Evolutionary conservation across 2,797 vertebrate genomes (phyloP).

Genomic region (Lepidocolaptes lacrymiger): DNA sequence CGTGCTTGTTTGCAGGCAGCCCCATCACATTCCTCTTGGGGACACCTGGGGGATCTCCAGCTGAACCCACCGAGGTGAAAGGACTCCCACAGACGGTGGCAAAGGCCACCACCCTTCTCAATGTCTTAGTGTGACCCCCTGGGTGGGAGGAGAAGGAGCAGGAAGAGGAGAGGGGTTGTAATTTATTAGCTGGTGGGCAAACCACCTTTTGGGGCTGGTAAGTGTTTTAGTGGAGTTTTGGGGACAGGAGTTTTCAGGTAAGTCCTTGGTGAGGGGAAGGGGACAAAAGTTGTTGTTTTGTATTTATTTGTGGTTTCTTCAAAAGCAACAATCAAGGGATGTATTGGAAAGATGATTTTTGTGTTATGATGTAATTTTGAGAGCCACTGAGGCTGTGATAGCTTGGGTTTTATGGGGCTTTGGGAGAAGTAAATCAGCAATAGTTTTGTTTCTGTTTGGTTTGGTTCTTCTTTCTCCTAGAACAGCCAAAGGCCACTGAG

Average conservation of each 20-base stretch:
- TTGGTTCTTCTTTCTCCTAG: fast-evolving
- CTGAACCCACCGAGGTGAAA: not conserved
- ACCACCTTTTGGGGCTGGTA: fast-evolving
- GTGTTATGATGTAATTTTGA: fast-evolving
- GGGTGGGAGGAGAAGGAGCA: not conserved
- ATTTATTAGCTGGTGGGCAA: fast-evolving
- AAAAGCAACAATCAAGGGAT: fast-evolving
- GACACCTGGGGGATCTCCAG: not conserved
- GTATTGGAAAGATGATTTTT: fast-evolving
- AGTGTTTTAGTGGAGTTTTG: fast-evolving
- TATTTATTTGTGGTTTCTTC: fast-evolving
- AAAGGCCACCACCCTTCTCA: fast-evolving
- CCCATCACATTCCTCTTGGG: fast-evolving
- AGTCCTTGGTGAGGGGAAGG: not conserved
- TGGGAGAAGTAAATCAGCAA: fast-evolving
- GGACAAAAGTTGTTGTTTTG: fast-evolving
- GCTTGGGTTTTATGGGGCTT: fast-evolving
- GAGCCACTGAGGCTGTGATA: fast-evolving
- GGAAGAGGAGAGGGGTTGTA: too few relatives aligned
- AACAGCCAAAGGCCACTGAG: fast-evolving
- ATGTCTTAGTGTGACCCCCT: not conserved
- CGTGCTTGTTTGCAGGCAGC: not conserved
- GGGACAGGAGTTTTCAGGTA: fast-evolving
- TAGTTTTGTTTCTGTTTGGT: too few relatives aligned
- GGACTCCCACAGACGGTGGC: not conserved